These are phyloP conservation scores for Drosophila busckii DNA, from an alignment of 1,140 invertebrate genomes.

Conservation along the genomic window DNA sequence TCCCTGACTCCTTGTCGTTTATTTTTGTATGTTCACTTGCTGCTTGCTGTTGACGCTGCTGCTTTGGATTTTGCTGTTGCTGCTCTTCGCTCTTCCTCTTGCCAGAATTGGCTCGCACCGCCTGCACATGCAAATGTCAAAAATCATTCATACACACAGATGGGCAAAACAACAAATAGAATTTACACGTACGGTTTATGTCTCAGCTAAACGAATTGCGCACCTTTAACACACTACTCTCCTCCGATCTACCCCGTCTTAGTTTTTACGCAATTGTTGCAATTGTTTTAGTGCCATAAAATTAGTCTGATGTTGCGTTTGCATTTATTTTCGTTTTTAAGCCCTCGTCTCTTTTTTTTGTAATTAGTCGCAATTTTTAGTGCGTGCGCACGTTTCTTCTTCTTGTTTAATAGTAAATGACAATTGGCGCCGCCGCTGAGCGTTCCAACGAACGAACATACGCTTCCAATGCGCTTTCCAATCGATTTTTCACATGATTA, in stretches of 20 bases:
- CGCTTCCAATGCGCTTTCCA: slow-evolving; percentile 67
- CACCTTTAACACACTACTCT: slow-evolving; percentile 35
- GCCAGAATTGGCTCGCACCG: slow-evolving; percentile 14
- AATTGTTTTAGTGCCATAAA: slow-evolving; percentile 16
- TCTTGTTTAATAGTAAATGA: slow-evolving; percentile 65
- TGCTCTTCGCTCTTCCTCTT: slow-evolving; percentile 12
- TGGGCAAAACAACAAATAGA: slow-evolving; percentile 35
- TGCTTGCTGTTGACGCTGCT: slow-evolving; percentile 2
- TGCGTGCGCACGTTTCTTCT: slow-evolving; percentile 52
- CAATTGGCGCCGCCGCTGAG: slow-evolving; percentile 56
- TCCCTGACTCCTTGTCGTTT: no score
- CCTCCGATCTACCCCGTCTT: neutral
- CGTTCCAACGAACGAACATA: slow-evolving; percentile 41
- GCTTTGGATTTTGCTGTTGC: neutral
- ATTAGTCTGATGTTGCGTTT: slow-evolving; percentile 15
- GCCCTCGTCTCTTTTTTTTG: slow-evolving; percentile 7
- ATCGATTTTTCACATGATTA: slow-evolving; percentile 79
- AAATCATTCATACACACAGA: slow-evolving; percentile 20
- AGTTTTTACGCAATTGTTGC: slow-evolving; percentile 7
- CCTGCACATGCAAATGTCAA: slow-evolving; percentile 40
- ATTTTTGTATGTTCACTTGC: no score
- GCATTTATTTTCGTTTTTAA: slow-evolving; percentile 13
- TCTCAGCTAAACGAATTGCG: slow-evolving; percentile 35
- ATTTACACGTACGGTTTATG: slow-evolving; percentile 26
- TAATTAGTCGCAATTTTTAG: slow-evolving; percentile 20